Percentiles rank a stretch among this genome's conserved stretches.
Evolutionary conservation across 1,140 invertebrate genomes (phyloP).

Genomic region (Bombus superbus): DNA sequence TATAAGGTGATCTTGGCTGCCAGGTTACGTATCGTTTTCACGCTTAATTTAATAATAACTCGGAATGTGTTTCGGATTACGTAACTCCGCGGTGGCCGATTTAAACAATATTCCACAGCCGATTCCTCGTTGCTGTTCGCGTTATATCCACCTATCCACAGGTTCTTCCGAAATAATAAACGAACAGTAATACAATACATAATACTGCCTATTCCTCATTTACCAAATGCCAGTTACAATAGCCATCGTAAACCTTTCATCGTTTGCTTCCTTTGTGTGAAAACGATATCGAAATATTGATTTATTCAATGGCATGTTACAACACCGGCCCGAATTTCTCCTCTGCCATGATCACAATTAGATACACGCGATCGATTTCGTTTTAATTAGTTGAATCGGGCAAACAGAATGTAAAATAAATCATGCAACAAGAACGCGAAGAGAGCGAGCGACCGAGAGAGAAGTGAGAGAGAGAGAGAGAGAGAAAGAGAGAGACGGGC

Average conservation of each 20-base stretch:
- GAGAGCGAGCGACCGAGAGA: too few species aligned
- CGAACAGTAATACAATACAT: not conserved
- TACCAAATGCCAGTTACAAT: conserved; percentile 31
- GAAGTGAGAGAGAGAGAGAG: not conserved
- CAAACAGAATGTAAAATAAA: conserved; percentile 1
- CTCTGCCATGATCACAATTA: conserved; percentile 29
- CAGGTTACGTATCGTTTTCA: not conserved
- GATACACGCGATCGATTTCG: conserved; percentile 22
- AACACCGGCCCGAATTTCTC: not conserved
- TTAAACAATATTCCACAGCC: not conserved
- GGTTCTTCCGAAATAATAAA: conserved; percentile 19
- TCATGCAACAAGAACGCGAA: not conserved
- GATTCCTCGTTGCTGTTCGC: too few species aligned
- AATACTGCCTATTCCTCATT: conserved; percentile 35
- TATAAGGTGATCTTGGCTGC: not conserved
- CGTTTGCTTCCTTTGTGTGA: conserved; percentile 40
- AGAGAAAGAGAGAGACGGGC: too few species aligned
- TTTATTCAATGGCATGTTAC: conserved; percentile 35
- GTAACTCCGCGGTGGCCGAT: not conserved
- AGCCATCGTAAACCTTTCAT: conserved; percentile 37
- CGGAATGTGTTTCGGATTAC: conserved; percentile 5
- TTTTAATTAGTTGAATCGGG: conserved; percentile 35
- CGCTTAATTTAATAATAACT: conserved; percentile 26
- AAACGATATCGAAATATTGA: conserved; percentile 37
- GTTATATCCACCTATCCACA: not conserved